A percentile compares a stretch with the other conserved stretches of the same genome.
Conservation (phyloP, 2,888 invertebrate genomes). For the Baccha elongata region DNA sequence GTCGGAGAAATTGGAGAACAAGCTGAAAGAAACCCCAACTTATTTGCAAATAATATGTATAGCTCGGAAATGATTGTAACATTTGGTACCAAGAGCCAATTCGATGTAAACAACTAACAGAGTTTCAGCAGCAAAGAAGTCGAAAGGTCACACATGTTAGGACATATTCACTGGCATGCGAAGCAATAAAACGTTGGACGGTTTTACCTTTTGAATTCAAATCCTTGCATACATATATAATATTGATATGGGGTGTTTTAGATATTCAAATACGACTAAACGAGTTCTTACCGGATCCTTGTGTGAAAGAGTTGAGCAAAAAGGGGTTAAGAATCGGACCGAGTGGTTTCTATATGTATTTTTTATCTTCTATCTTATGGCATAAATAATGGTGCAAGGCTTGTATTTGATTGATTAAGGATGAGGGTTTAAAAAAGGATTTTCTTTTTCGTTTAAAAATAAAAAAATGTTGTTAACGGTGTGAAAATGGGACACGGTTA, state of each 20-base stretch:
- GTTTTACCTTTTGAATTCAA: constrained; percentile 21
- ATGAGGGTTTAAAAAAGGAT: constrained; percentile 11
- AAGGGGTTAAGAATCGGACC: constrained; percentile 15
- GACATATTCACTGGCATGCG: constrained; percentile 34
- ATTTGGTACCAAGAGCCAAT: constrained; percentile 68
- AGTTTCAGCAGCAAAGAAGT: constrained; percentile 29
- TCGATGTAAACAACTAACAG: constrained; percentile 48
- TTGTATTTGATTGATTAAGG: constrained; percentile 53
- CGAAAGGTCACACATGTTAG: constrained; percentile 68
- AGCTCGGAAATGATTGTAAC: constrained; percentile 60
- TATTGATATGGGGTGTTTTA: background rate
- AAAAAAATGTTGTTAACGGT: constrained; percentile 35
- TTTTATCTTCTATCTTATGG: constrained; percentile 4
- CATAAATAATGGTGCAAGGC: constrained; percentile 14
- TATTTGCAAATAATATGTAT: constrained; percentile 57
- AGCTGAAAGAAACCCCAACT: background rate
- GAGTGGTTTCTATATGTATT: constrained; percentile 5
- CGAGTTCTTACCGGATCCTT: constrained; percentile 9
- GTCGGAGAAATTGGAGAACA: background rate
- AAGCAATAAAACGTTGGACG: constrained; percentile 50
- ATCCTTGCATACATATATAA: background rate
- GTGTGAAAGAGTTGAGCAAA: background rate
- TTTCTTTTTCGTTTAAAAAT: background rate
- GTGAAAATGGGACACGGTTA: background rate
- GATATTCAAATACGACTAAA: constrained; percentile 43